Base-by-base conservation (phyloP, 1,140 invertebrate species). In the Bilobella aurantiaca region DNA sequence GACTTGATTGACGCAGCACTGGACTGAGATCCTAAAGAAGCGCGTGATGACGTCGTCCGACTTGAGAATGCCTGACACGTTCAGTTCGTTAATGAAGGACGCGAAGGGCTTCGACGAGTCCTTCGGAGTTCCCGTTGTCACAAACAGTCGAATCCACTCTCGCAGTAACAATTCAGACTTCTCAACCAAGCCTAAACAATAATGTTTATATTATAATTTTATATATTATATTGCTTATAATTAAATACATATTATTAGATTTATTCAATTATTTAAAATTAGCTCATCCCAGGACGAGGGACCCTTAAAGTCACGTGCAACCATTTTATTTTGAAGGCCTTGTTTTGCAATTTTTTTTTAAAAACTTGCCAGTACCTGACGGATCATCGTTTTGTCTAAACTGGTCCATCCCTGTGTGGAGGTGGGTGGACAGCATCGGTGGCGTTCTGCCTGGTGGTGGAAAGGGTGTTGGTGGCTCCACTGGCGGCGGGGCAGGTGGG, bases 41-140 rank as follows among this genome's bases (percentile, higher is more conserved):
- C 95, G 79, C 0, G 93, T 95, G 61, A 99, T 96, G 65, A 96
- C 82, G 76, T 99, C 96, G 74, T 99, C 97, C 0, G 93, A 96
- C 76, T 98, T 97, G 16, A 98, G 78, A 57, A 99, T 94, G 1
- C 96, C 96, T 71, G 96, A 92, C 64, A 90, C 83, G 74, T 96
- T 96, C 93, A 99, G 95, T 77, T 85, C 81, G 74, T 94, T 90
- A 0, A 98, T 92, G 78, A 98, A 96, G 58, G 90, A 79, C 34
- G 89, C 86, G 75, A 98, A 97, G n/a, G 94, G 91, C 75, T 96
- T 95, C 1, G 87, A 88, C 3, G 92, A 89, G 77, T 98, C 95
- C 47, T 89, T 83, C 0, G 87, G 85, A 18, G 87, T 84, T 18
- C 82, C 81, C 1, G 89, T 85, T 27, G 84, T 87, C 74, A 93